These are phyloP conservation scores for Charina bottae DNA, from an alignment of 2,113 vertebrate genomes.

Conservation along the genomic window DNA sequence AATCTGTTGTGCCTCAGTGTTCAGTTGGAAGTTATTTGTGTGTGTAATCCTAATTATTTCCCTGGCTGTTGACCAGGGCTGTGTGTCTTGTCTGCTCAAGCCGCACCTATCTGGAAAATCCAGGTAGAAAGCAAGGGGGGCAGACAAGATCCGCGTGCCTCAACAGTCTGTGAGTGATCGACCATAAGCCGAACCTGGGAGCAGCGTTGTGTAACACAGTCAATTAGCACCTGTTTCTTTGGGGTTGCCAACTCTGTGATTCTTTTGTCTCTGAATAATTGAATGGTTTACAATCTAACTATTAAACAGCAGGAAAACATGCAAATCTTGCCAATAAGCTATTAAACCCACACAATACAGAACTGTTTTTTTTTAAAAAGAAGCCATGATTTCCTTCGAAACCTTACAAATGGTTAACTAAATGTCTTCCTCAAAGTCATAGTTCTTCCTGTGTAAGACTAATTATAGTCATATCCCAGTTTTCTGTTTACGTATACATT, in stretches of 20 bases:
- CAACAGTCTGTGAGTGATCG: too few relatives aligned
- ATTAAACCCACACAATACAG: neutral
- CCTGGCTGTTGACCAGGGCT: too few relatives aligned
- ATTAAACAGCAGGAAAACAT: neutral
- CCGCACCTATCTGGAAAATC: too few relatives aligned
- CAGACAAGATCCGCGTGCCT: too few relatives aligned
- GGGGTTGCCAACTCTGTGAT: neutral
- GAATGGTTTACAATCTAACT: neutral
- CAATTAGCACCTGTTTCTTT: slow-evolving; percentile 17
- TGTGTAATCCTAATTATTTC: too few relatives aligned
- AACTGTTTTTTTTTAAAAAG: neutral
- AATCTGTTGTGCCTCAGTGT: too few relatives aligned
- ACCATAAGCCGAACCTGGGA: too few relatives aligned
- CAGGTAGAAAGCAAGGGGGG: too few relatives aligned
- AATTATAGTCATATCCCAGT: neutral
- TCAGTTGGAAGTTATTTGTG: too few relatives aligned
- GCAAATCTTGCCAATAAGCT: neutral
- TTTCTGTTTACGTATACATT: neutral
- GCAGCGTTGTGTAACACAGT: too few relatives aligned
- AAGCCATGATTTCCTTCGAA: neutral
- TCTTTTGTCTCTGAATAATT: slow-evolving; percentile 3
- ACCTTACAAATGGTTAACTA: neutral
- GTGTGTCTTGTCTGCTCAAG: too few relatives aligned
- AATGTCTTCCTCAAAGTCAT: neutral
- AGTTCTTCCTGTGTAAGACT: neutral